Evolutionary conservation across 92 coral and sea anemone species (phyloP).

Genomic region (Palythoa heliodiscus): DNA sequence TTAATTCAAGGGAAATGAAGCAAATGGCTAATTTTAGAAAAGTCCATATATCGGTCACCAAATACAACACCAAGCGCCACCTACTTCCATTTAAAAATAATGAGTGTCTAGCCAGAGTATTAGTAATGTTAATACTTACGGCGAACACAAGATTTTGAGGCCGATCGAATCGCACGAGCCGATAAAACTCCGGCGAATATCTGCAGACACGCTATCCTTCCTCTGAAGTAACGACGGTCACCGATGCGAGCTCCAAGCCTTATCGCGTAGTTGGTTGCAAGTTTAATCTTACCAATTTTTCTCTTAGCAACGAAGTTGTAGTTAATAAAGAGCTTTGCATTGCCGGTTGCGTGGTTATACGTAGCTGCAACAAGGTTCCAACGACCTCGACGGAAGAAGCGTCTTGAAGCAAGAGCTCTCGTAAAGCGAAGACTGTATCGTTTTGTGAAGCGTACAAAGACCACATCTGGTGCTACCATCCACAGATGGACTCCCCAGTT

Average conservation of each 20-base stretch:
- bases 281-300: conserved; percentile 64
- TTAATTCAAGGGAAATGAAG: no score
- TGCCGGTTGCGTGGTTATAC: conserved; percentile 69
- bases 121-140: conserved; percentile 48
- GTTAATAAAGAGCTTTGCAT: conserved; percentile 76
- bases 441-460: conserved; percentile 53
- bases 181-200: conserved; percentile 69
- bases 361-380: conserved; percentile 83
- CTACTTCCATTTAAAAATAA: no score
- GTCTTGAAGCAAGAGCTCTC: conserved; percentile 51
- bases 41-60: no score
- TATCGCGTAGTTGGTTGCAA: conserved; percentile 78
- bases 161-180: conserved; percentile 60
- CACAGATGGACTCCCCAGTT: conserved; percentile 87
- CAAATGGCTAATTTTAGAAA: no score
- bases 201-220: conserved; percentile 78
- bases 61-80: no score
- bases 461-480: conserved; percentile 61
- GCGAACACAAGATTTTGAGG: conserved; percentile 65
- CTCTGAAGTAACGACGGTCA: conserved; percentile 60
- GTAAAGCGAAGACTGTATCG: conserved; percentile 11
- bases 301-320: conserved; percentile 64
- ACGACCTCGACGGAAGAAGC: conserved; percentile 55
- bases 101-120: no score
- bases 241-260: conserved; percentile 69